Base-by-base conservation (phyloP, 1,140 invertebrate species). In the Trichonephila clavata region DNA sequence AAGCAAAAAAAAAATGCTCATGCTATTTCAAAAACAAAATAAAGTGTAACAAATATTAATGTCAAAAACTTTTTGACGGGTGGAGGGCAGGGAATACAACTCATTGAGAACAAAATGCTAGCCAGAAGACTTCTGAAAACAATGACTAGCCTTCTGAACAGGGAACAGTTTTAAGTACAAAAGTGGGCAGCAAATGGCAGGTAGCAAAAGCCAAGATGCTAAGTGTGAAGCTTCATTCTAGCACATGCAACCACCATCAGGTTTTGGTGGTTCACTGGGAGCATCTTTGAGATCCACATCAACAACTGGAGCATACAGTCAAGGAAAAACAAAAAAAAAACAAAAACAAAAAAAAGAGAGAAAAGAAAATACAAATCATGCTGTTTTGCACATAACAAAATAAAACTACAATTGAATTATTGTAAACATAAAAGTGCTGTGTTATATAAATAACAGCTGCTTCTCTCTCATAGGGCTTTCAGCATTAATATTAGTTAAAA, bases 211-310 rank as follows among this genome's bases (percentile, higher is more conserved):
- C 86, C 60, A 84, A 88, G 32, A 93, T 89, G 93, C 86, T 71
- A 84, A 88, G 59, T 65, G 81, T 86, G 83, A 93, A 39, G 86
- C 83, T 89, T 63, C 39, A 63, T 96, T 91, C 57, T 97, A 98
- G 96, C 97, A 98, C 96, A 97, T 97, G 96, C 97, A 98, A 95
- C 97, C 97, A 94, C 97, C 97, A 95, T 98, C 97, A 94, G 97
- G 97, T 95, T 97, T 97, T 94, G 97, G 97, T 95, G 97, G 97
- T 97, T 99, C 98, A 95, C 98, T 98, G 94, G 98, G 98, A 95
- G 98, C 98, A 95, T 99, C 98, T 97, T 99, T 98, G 96, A 99
- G 97, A 96, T 99, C 98, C 96, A 99, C 98, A 97, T 99, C 99
- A 97, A 99, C 98, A 98, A 99, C 98, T 99, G 96, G 96, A 96